A percentile compares a stretch with the other conserved stretches of the same genome.
Evolutionary conservation across 2,888 invertebrate species (phyloP).

Genomic region (Norana najaformis): DNA sequence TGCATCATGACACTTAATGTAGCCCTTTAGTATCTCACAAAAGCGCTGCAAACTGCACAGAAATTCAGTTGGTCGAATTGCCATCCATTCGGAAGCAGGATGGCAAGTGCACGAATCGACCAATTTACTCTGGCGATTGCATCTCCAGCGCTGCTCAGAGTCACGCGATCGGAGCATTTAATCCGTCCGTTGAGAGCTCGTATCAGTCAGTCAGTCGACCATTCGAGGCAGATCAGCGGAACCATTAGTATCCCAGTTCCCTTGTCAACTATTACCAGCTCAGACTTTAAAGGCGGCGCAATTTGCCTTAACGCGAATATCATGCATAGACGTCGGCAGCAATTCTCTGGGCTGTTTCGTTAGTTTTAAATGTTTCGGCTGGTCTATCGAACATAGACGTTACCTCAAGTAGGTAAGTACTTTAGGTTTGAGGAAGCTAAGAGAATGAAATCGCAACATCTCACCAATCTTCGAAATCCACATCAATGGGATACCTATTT

Average conservation of each 20-base stretch:
- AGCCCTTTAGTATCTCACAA: not conserved
- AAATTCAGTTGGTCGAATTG: not conserved
- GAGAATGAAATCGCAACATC: too few relatives aligned
- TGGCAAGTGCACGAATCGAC: not conserved
- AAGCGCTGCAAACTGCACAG: not conserved
- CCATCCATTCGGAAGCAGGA: not conserved
- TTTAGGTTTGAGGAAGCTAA: too few relatives aligned
- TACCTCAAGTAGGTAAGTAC: too few relatives aligned
- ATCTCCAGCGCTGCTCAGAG: not conserved
- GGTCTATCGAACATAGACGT: not conserved
- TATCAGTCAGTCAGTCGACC: not conserved
- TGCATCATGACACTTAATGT: not conserved
- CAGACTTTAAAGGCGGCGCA: conserved; percentile 17
- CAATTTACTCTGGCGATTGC: not conserved
- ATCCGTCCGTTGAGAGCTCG: not conserved
- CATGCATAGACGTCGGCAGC: conserved; percentile 2
- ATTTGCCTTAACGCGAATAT: not conserved
- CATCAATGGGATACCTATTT: too few relatives aligned
- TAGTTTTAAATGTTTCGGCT: not conserved
- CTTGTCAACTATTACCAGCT: not conserved
- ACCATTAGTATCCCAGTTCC: not conserved
- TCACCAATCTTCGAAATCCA: too few relatives aligned
- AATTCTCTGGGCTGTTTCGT: not conserved
- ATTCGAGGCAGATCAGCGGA: not conserved
- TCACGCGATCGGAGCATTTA: conserved; percentile 6